Percentiles rank a stretch among this genome's conserved stretches.
Conservation (phyloP, 2,113 vertebrate species). For the Megaleporinus macrocephalus region DNA sequence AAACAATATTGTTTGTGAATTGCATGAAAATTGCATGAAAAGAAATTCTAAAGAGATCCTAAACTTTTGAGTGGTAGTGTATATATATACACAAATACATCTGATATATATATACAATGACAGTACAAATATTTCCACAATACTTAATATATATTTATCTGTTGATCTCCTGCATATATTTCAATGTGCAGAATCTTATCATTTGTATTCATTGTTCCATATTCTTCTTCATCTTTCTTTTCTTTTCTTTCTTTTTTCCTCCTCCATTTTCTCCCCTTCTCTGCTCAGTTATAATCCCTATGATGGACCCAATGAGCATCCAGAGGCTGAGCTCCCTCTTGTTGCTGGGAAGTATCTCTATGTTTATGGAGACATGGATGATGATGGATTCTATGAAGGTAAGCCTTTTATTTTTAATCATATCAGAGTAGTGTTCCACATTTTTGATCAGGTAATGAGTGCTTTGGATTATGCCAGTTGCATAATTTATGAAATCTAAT, state of each 20-base stretch:
- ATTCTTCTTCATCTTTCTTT: too few species aligned
- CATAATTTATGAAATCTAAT: neutral
- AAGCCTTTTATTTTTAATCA: conserved; percentile 13
- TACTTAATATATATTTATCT: too few species aligned
- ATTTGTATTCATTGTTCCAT: too few species aligned
- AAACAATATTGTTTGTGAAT: too few species aligned
- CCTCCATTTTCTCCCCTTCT: neutral
- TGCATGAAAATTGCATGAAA: too few species aligned
- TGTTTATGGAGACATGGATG: conserved; percentile 96
- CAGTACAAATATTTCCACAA: too few species aligned
- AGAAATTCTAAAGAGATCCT: too few species aligned
- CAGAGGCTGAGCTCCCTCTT: conserved; percentile 96
- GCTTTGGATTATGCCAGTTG: neutral
- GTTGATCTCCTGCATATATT: too few species aligned
- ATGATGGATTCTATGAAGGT: conserved; percentile 99
- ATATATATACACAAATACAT: too few species aligned
- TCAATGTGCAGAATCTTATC: too few species aligned
- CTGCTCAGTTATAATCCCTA: conserved; percentile 92
- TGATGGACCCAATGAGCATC: conserved; percentile 97
- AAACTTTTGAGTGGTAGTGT: too few species aligned
- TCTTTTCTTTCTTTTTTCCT: neutral
- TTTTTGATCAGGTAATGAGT: neutral
- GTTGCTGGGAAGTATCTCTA: conserved; percentile 97
- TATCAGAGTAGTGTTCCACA: neutral
- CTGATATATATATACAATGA: too few species aligned